phyloP scores from a whole-genome alignment of 2,113 vertebrate species.

The Dipodomys stephensi region DNA sequence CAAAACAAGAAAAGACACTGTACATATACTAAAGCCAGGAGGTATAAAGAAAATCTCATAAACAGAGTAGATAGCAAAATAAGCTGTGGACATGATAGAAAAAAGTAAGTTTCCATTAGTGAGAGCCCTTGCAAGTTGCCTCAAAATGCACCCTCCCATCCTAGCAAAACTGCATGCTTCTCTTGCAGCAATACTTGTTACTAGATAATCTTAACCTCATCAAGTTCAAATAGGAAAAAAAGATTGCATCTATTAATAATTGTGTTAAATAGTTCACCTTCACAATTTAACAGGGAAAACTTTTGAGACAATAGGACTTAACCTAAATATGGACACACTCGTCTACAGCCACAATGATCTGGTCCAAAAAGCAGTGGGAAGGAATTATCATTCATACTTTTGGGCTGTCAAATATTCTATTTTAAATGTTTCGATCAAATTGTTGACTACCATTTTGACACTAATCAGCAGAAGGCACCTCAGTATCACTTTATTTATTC shows the following conservation, averaged over 20 bases:
- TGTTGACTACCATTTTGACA: constrained; percentile 43
- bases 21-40: neutral
- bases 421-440: constrained; percentile 53
- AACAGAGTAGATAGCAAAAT: constrained; percentile 12
- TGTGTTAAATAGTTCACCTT: constrained; percentile 28
- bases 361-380: neutral
- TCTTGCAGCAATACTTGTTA: neutral
- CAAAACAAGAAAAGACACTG: constrained; percentile 10
- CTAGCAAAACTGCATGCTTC: constrained; percentile 14
- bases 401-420: neutral
- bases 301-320: constrained; percentile 53
- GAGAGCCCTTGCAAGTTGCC: constrained; percentile 14
- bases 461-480: constrained; percentile 23
- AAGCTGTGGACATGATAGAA: neutral
- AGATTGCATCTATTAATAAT: constrained; percentile 38
- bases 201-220: constrained; percentile 29
- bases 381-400: constrained; percentile 41
- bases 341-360: neutral
- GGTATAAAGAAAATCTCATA: constrained; percentile 41
- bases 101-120: neutral
- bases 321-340: constrained; percentile 16
- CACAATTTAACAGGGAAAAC: constrained; percentile 43
- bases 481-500: constrained; percentile 23
- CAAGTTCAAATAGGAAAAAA: constrained; percentile 44
- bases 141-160: constrained; percentile 33